phyloP scores from a whole-genome alignment of 2,113 vertebrate species.

The Myxocyprinus asiaticus region DNA sequence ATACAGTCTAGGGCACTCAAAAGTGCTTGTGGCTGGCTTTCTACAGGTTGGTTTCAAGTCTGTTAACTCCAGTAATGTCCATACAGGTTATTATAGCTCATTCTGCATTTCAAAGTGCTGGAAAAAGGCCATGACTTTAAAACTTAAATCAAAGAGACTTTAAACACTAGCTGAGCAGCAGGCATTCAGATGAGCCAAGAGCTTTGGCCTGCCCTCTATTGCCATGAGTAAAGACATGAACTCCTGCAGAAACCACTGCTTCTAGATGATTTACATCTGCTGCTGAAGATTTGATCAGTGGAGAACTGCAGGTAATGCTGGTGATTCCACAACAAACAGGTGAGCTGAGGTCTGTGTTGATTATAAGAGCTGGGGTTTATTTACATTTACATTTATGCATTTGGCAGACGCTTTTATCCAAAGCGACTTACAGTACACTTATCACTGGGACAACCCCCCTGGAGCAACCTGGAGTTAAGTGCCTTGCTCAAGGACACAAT shows the following conservation, averaged over 20 bases:
- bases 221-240: not conserved
- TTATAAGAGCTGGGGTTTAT: no score
- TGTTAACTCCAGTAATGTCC: not conserved
- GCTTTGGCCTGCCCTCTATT: not conserved
- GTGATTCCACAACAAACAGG: no score
- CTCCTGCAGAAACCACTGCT: not conserved
- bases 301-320: no score
- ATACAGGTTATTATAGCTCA: not conserved
- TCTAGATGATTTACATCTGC: slow-evolving; percentile 29
- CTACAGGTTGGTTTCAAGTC: no score
- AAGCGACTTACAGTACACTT: no score
- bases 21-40: not conserved
- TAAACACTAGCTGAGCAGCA: not conserved
- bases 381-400: no score
- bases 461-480: no score
- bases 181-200: not conserved
- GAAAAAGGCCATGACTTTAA: not conserved
- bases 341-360: no score
- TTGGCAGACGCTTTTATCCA: no score
- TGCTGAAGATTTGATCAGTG: not conserved
- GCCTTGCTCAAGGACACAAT: no score
- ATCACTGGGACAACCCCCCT: no score
- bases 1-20: not conserved
- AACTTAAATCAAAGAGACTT: not conserved
- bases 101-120: not conserved